These are phyloP conservation scores for Amazona vittata DNA, from an alignment of 2,113 vertebrate species.

Conservation along the genomic window DNA sequence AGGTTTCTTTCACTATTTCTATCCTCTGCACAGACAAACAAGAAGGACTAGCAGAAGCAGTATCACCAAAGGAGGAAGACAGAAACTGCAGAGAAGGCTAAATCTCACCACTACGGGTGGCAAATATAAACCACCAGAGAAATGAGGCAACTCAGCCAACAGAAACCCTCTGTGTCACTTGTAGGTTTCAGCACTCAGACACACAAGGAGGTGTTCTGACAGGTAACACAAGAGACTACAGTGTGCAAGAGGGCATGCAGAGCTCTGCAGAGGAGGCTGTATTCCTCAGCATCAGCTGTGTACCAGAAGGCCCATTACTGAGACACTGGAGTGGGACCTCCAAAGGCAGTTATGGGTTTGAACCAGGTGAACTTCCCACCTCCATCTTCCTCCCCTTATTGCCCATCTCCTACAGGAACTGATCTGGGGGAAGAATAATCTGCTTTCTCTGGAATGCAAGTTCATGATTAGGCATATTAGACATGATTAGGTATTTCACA, in stretches of 20 bases:
- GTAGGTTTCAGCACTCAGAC: not conserved
- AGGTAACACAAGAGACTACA: not conserved
- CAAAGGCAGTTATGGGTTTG: not conserved
- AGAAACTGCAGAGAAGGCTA: not conserved
- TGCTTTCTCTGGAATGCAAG: not conserved
- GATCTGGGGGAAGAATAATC: not conserved
- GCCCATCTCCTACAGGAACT: not conserved
- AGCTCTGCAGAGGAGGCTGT: not conserved
- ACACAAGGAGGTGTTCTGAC: rapidly evolving
- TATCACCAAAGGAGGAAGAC: not conserved
- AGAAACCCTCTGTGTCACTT: not conserved
- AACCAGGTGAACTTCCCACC: not conserved
- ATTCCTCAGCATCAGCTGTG: not conserved
- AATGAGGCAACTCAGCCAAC: not conserved
- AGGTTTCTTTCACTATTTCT: not conserved
- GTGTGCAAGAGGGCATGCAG: not conserved
- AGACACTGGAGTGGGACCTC: rapidly evolving
- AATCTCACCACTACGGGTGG: not conserved
- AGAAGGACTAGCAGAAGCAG: not conserved
- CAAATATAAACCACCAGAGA: not conserved
- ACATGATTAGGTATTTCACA: not conserved
- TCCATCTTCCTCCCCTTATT: not conserved
- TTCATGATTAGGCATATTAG: not conserved
- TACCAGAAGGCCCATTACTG: not conserved
- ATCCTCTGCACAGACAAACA: not conserved